Conservation (phyloP, 2,888 invertebrate genomes). For the Leptopilina myrica region DNA sequence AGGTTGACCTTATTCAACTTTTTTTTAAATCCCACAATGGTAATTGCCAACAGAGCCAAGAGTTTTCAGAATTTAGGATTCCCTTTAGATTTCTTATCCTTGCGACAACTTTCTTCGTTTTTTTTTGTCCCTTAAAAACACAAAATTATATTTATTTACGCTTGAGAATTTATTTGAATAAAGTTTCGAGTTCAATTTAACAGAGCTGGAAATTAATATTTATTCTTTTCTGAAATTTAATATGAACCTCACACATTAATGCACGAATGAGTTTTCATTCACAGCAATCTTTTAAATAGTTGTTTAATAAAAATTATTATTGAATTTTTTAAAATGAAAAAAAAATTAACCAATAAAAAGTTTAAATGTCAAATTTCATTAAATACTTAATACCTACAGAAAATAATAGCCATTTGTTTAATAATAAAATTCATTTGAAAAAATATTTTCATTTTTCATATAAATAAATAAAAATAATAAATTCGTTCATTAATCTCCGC, state of each 20-base stretch:
- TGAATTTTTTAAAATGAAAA: too few species aligned
- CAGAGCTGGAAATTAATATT: not conserved
- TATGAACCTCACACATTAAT: not conserved
- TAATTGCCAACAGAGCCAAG: conserved; percentile 15
- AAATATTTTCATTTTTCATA: too few species aligned
- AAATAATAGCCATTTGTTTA: too few species aligned
- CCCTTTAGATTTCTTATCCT: not conserved
- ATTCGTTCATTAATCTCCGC: not conserved
- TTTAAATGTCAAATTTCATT: too few species aligned
- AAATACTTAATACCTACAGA: too few species aligned
- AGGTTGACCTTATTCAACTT: conserved; percentile 9
- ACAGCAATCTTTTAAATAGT: too few species aligned
- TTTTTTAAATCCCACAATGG: conserved; percentile 9
- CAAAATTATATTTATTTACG: not conserved
- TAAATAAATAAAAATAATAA: not conserved
- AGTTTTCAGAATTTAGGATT: conserved; percentile 10
- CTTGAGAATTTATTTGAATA: not conserved
- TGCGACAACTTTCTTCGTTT: not conserved
- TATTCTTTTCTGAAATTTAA: not conserved
- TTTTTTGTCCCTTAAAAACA: not conserved
- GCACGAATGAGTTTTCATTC: too few species aligned
- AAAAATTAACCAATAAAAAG: too few species aligned
- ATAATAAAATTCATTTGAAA: too few species aligned
- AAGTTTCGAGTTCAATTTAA: not conserved
- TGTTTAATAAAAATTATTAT: too few species aligned